Conservation (phyloP, 1,140 invertebrate species). For the Listronotus oregonensis region DNA sequence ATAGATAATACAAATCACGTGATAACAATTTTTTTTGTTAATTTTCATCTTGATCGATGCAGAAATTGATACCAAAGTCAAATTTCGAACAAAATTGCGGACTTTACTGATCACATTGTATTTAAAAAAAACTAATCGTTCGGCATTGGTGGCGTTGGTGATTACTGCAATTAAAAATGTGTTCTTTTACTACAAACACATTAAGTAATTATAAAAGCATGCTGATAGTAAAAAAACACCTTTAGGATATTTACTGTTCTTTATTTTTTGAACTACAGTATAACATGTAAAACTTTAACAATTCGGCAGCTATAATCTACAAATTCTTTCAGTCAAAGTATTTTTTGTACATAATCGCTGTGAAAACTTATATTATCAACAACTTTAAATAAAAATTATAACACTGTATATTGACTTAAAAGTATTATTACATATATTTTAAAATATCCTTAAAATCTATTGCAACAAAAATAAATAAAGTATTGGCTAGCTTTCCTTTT, state of each 20-base stretch:
- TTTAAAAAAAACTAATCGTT: no score
- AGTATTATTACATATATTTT: slow-evolving; percentile 4
- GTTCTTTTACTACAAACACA: no score
- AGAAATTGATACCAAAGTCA: no score
- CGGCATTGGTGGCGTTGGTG: no score
- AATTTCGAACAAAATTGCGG: no score
- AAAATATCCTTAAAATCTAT: slow-evolving; percentile 11
- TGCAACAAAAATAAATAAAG: slow-evolving; percentile 20
- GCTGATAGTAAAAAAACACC: slow-evolving; percentile 7
- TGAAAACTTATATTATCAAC: slow-evolving; percentile 6
- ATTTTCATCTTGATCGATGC: no score
- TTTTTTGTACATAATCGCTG: slow-evolving; percentile 34
- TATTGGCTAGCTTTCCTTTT: not conserved
- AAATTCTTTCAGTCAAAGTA: slow-evolving; percentile 39
- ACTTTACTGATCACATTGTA: no score
- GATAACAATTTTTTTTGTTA: no score
- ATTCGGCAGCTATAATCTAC: slow-evolving; percentile 41
- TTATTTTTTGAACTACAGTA: slow-evolving; percentile 39
- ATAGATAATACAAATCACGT: no score
- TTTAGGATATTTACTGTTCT: slow-evolving; percentile 21
- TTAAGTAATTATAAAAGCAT: no score
- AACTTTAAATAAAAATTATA: slow-evolving; percentile 21
- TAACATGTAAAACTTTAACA: slow-evolving; percentile 47
- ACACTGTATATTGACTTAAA: slow-evolving; percentile 7
- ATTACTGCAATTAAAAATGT: no score